phyloP scores from a whole-genome alignment of 1,140 invertebrate species.

The Lepidurus packardi region DNA sequence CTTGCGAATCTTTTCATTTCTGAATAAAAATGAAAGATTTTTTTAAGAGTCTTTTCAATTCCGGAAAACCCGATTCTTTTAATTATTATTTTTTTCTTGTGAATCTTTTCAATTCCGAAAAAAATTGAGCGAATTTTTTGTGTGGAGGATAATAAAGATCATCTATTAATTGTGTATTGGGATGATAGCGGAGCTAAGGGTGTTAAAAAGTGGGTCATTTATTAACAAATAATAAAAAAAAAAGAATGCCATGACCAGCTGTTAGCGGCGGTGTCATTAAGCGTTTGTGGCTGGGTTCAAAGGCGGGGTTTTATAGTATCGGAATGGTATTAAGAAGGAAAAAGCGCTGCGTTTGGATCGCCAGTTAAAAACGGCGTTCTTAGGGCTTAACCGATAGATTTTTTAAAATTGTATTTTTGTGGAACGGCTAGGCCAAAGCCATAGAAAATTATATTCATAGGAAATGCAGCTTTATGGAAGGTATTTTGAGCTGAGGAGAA shows the following conservation, averaged over 20 bases:
- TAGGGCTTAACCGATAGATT: background rate
- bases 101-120: no score
- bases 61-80: no score
- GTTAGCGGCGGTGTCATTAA: background rate
- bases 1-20: no score
- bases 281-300: background rate
- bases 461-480: constrained; percentile 13
- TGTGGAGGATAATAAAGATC: background rate
- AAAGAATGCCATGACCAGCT: constrained; percentile 5
- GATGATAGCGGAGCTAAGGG: background rate
- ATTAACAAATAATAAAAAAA: background rate
- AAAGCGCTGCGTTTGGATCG: background rate
- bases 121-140: no score
- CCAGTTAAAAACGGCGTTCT: background rate
- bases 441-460: background rate
- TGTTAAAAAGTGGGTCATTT: constrained; percentile 3
- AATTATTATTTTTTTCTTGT: no score
- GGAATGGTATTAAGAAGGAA: constrained; percentile 1
- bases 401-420: background rate
- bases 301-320: background rate
- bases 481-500: background rate
- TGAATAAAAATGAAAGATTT: no score
- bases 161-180: background rate
- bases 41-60: no score
- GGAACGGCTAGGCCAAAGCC: background rate